A percentile compares a stretch with the other conserved stretches of the same genome.
Conservation (phyloP, 2,888 invertebrate species). For the Pollenia amentaria region DNA sequence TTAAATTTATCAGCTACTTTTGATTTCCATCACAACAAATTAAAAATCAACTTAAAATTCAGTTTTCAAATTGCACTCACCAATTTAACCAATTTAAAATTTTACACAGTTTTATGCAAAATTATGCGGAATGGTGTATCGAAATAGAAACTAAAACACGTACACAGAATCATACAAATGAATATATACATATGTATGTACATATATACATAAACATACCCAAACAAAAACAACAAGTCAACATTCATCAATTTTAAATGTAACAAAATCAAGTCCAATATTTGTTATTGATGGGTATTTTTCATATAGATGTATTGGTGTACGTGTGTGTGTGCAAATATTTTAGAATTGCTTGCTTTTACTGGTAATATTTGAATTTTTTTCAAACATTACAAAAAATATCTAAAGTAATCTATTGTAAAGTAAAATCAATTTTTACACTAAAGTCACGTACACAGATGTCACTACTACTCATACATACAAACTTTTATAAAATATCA, state of each 20-base stretch:
- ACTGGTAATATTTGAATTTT: constrained; percentile 49
- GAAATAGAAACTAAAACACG: constrained; percentile 1
- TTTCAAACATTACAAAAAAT: constrained; percentile 10
- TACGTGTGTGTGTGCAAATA: neutral
- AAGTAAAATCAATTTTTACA: constrained; percentile 63
- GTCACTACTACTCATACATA: constrained; percentile 22
- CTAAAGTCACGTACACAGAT: constrained; percentile 64
- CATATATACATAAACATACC: neutral
- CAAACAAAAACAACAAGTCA: constrained; percentile 34
- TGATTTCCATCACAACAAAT: constrained; percentile 10
- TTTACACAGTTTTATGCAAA: constrained; percentile 37
- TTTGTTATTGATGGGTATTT: constrained; percentile 39
- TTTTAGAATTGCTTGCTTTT: constrained; percentile 25
- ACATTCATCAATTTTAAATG: constrained; percentile 54
- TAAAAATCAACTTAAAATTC: constrained; percentile 8
- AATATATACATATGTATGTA: neutral
- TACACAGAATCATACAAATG: neutral
- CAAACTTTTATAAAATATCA: neutral
- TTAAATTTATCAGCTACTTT: constrained; percentile 1
- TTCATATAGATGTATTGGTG: neutral
- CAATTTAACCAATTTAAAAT: constrained; percentile 45
- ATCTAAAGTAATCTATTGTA: constrained; percentile 46
- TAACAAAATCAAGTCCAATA: constrained; percentile 54
- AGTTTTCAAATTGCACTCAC: constrained; percentile 29
- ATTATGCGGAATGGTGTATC: neutral